Conservation (phyloP, 2,797 vertebrate genomes). For the Cebuella pygmaea region DNA sequence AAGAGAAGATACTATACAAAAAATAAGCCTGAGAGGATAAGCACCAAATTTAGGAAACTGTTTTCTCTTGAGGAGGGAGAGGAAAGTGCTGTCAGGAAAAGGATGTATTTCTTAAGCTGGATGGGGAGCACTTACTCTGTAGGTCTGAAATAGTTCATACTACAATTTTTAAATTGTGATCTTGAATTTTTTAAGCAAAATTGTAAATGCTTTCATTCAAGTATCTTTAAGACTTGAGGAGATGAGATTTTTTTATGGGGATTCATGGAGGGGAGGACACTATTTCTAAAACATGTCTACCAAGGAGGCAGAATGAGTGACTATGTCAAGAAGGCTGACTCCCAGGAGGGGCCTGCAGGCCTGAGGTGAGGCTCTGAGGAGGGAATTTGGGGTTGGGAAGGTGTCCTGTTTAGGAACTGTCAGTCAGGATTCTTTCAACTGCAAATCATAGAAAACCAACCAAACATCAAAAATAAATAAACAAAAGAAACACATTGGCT, state of each 20-base stretch:
- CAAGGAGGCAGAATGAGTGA: not conserved
- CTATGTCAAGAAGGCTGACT: not conserved
- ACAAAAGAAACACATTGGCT: not conserved
- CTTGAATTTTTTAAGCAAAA: not conserved
- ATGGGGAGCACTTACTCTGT: not conserved
- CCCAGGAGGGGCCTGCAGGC: not conserved
- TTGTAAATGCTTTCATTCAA: not conserved
- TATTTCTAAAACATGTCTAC: not conserved
- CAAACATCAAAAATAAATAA: not conserved
- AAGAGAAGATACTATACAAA: not conserved
- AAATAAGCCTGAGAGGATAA: not conserved
- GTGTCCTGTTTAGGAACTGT: not conserved
- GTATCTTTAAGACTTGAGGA: not conserved
- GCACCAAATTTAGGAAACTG: not conserved
- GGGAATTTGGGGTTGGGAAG: not conserved
- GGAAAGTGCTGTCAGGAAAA: not conserved
- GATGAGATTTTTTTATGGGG: not conserved
- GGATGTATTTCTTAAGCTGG: not conserved
- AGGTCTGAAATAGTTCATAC: not conserved
- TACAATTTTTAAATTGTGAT: not conserved
- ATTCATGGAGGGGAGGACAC: not conserved
- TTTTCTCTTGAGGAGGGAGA: not conserved
- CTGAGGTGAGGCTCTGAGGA: not conserved
- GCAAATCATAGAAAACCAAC: not conserved
- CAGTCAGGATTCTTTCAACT: not conserved